These are phyloP conservation scores for Rhea pennata DNA, from an alignment of 2,113 vertebrate genomes.

Conservation along the genomic window DNA sequence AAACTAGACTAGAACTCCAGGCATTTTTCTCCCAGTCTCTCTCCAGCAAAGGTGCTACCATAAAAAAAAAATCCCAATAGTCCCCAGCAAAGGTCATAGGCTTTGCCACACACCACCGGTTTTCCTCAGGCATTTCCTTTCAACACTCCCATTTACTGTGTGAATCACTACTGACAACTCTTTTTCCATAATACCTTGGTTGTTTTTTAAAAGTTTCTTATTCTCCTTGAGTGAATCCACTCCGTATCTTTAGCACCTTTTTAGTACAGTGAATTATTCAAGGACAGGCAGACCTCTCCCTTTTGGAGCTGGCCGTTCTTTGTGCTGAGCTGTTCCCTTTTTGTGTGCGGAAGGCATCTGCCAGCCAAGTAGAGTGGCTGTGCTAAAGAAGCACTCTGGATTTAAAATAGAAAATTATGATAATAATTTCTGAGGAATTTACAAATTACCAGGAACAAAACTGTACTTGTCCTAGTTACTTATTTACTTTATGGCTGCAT, in stretches of 20 bases:
- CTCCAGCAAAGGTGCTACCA: neutral
- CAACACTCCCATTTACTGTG: neutral
- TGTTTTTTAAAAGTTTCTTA: neutral
- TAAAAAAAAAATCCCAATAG: neutral
- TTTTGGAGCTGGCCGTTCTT: neutral
- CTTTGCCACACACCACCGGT: neutral
- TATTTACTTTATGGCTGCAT: neutral
- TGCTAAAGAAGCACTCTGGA: neutral
- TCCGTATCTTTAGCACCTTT: neutral
- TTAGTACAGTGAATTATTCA: neutral
- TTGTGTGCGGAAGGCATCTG: neutral
- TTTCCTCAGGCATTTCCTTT: neutral
- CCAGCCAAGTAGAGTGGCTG: neutral
- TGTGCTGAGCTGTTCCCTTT: neutral
- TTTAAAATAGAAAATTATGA: neutral
- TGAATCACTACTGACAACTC: slow-evolving; percentile 6
- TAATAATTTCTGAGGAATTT: neutral
- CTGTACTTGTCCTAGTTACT: neutral
- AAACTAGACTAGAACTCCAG: neutral
- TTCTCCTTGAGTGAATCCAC: neutral
- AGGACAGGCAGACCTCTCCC: neutral
- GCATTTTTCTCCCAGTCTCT: neutral
- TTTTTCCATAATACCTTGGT: neutral
- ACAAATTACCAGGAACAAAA: neutral
- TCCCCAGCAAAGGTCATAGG: neutral